Evolutionary conservation across 2,113 vertebrate species (phyloP).

Genomic region (Parotia lawesii): DNA sequence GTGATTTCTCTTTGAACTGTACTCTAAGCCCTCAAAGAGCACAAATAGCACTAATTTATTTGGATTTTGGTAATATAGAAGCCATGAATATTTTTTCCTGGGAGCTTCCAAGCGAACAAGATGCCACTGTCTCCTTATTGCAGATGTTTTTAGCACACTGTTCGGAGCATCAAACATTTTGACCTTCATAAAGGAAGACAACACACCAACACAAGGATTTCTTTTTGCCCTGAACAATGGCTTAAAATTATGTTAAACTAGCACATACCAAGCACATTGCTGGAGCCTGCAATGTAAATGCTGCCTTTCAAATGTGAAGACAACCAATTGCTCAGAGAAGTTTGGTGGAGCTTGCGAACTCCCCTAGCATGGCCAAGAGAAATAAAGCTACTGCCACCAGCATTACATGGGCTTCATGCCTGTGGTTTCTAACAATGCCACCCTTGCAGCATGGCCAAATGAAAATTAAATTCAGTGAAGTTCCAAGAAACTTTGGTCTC

Average conservation of each 20-base stretch:
- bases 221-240: neutral
- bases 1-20: neutral
- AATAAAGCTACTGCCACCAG: neutral
- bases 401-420: neutral
- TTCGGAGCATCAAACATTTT: neutral
- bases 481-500: neutral
- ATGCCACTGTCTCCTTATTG: neutral
- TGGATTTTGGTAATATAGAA: neutral
- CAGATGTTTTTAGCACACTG: neutral
- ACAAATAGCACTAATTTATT: neutral
- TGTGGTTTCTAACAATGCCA: slow-evolving; percentile 22
- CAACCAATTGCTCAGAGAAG: neutral
- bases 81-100: neutral
- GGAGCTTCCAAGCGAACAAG: neutral
- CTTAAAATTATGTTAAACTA: neutral
- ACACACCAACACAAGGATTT: neutral
- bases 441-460: neutral
- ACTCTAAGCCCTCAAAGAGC: neutral
- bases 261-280: neutral
- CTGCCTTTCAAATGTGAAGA: neutral
- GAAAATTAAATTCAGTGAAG: neutral
- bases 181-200: neutral
- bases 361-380: neutral
- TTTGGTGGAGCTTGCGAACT: neutral
- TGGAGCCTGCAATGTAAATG: neutral